These are phyloP conservation scores for Gymnothorax reevesii DNA, from an alignment of 2,797 vertebrate genomes.

Conservation along the genomic window DNA sequence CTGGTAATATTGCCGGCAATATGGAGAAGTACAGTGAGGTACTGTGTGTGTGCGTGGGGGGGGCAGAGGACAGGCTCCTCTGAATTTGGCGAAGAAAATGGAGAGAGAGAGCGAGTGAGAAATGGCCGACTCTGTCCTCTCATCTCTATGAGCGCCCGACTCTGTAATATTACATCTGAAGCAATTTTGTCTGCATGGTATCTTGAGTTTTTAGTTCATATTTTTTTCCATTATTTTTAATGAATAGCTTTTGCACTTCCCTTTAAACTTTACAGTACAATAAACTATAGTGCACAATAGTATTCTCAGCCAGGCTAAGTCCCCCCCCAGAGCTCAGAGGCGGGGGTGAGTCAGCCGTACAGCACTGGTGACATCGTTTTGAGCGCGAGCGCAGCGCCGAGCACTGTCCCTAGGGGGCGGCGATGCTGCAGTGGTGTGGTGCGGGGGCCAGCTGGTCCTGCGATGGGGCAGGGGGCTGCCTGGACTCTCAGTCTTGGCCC, in stretches of 20 bases:
- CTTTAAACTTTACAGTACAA: constrained; percentile 98
- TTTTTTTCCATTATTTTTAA: constrained; percentile 61
- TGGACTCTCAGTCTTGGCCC: constrained; percentile 87
- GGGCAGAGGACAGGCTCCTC: constrained; percentile 68
- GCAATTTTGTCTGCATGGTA: constrained; percentile 73
- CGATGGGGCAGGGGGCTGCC: not conserved
- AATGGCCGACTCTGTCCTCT: constrained; percentile 74
- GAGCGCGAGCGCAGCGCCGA: constrained; percentile 64
- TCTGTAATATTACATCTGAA: constrained; percentile 67
- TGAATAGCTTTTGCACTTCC: constrained; percentile 85
- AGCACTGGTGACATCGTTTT: constrained; percentile 80
- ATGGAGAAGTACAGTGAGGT: constrained; percentile 72
- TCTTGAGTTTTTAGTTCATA: constrained; percentile 54
- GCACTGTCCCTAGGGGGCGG: constrained; percentile 65
- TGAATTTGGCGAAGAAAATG: constrained; percentile 60
- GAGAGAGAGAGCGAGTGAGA: constrained; percentile 42
- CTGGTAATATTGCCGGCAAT: constrained; percentile 50
- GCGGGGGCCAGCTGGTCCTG: constrained; percentile 58
- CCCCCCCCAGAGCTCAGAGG: constrained; percentile 73
- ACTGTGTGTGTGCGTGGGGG: constrained; percentile 77
- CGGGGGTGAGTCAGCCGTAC: constrained; percentile 71
- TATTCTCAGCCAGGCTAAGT: constrained; percentile 81
- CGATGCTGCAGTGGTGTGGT: constrained; percentile 77
- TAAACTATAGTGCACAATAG: constrained; percentile 95
- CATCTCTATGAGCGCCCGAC: constrained; percentile 68